Base-by-base conservation (phyloP, 2,797 vertebrate genomes). In the Centropyge bicolor region DNA sequence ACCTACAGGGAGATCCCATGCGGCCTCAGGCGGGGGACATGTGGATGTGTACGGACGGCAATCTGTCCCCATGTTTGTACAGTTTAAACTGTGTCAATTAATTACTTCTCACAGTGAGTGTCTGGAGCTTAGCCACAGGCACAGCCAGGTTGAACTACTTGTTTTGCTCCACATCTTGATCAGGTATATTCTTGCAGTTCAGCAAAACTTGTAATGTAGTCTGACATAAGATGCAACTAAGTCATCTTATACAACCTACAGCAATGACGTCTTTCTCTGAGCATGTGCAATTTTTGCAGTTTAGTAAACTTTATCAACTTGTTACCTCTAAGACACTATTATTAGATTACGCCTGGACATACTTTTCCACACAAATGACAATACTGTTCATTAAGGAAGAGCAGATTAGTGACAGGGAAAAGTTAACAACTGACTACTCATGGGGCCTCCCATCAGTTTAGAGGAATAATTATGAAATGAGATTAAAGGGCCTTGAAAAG, bases 31-130 rank as follows among this genome's bases (percentile, higher is more conserved):
- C 57, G 31, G 88, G 86, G 70, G 68, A 64, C 43, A 27, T 46
- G 45, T 54, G 83, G 63, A 65, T 78, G 49, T 60, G 74, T 40
- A 55, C 0, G 4, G 27, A 61, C 61, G 45, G 51, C 83, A 75
- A 38, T 73, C 88, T 83, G 81, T 52, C 65, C 31, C 74, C 43
- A 68, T 76, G 70, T 85, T 85, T 83, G 62, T 78, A 59, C 35
- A 45, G 36, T 82, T 86, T 81, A 87, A 88, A 87, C 78, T 89
- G 82, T 80, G 77, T 69, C 73, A 85, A 60, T 86, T 89, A 89
- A 91, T 92, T 84, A 84, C 22, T 61, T 83, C 66, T 88, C 88
- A 73, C 89, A 87, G 86, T 64, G 17, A 76, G 83, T 38, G 60
- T 72, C 66, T 61, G 86, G 67, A 81, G 78, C 67, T 59, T 49